Evolutionary conservation across 2,797 vertebrate species (phyloP).

Genomic region (Peromyscus eremicus): DNA sequence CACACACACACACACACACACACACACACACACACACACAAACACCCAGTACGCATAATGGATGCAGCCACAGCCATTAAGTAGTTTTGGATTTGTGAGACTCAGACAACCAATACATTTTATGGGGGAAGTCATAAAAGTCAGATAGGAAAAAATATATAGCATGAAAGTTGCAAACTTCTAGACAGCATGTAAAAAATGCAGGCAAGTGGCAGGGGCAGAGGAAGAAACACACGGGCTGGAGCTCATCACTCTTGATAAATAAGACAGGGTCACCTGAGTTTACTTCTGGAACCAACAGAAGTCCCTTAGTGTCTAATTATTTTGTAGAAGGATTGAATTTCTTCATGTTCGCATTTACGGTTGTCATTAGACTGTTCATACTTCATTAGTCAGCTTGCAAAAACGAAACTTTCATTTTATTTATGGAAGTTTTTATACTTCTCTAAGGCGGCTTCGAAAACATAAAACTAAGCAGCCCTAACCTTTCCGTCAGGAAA

Average conservation of each 20-base stretch:
- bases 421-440: slow-evolving; percentile 75
- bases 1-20: slow-evolving; percentile 63
- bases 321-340: slow-evolving; percentile 84
- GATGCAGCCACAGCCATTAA: slow-evolving; percentile 81
- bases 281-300: slow-evolving; percentile 85
- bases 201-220: slow-evolving; percentile 62
- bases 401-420: slow-evolving; percentile 83
- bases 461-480: slow-evolving; percentile 74
- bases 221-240: slow-evolving; percentile 81
- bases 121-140: slow-evolving; percentile 83
- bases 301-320: slow-evolving; percentile 89
- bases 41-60: slow-evolving; percentile 27
- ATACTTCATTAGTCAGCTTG: slow-evolving; percentile 85
- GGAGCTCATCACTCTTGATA: slow-evolving; percentile 88
- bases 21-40: slow-evolving; percentile 63
- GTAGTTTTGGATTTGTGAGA: slow-evolving; percentile 83
- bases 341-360: slow-evolving; percentile 80
- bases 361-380: slow-evolving; percentile 80
- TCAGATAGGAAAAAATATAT: slow-evolving; percentile 82
- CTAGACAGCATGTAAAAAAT: slow-evolving; percentile 85
- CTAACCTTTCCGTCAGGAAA: slow-evolving; percentile 72
- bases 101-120: slow-evolving; percentile 83
- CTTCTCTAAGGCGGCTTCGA: slow-evolving; percentile 72
- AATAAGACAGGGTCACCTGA: slow-evolving; percentile 86
- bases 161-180: slow-evolving; percentile 84